A percentile compares a stretch with the other conserved stretches of the same genome.
Conservation (phyloP, 2,113 vertebrate species). For the Urocynchramus pylzowi region DNA sequence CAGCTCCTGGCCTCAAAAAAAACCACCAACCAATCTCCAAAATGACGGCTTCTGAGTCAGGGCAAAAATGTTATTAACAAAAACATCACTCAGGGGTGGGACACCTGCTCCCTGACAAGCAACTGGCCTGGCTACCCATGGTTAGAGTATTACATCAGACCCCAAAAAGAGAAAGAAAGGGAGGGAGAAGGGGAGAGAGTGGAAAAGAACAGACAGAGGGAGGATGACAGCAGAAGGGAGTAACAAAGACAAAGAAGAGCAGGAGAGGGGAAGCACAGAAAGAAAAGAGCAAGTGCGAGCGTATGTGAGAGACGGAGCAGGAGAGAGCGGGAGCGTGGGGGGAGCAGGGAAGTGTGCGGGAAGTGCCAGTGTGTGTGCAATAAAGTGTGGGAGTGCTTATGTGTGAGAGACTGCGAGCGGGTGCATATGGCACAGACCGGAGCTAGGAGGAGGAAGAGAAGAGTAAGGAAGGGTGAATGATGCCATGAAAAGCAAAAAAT, state of each 20-base stretch:
- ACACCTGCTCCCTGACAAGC: slow-evolving; percentile 89
- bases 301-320: slow-evolving; percentile 32
- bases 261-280: slow-evolving; percentile 22
- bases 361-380: neutral
- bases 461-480: neutral
- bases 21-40: slow-evolving; percentile 70
- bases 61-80: slow-evolving; percentile 81
- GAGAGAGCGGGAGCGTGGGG: slow-evolving; percentile 3
- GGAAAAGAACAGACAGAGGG: slow-evolving; percentile 35
- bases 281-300: slow-evolving; percentile 51
- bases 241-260: slow-evolving; percentile 18
- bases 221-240: slow-evolving; percentile 32
- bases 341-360: slow-evolving; percentile 5
- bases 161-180: slow-evolving; percentile 54
- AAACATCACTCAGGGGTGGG: slow-evolving; percentile 73
- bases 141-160: slow-evolving; percentile 76
- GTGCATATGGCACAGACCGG: neutral
- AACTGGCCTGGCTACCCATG: slow-evolving; percentile 82
- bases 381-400: neutral
- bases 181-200: slow-evolving; percentile 38
- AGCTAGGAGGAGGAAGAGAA: neutral
- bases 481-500: neutral
- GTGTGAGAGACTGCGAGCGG: neutral
- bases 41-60: slow-evolving; percentile 76
- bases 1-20: slow-evolving; percentile 64